Evolutionary conservation across 2,888 invertebrate genomes (phyloP).

Genomic region (Drosophila setosimentum): DNA sequence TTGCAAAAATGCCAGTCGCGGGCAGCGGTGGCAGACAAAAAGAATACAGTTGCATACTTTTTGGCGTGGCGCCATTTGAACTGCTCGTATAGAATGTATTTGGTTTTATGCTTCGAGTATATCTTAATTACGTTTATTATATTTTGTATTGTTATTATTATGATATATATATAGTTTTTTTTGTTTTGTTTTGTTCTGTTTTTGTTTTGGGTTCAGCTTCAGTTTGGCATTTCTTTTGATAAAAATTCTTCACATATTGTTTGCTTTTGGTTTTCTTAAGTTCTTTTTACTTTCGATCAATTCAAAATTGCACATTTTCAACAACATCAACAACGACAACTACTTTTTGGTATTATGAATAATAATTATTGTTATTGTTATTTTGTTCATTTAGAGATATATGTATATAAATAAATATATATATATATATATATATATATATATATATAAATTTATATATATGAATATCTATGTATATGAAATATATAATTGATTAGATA

Average conservation of each 20-base stretch:
- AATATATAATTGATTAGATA: conserved; percentile 29
- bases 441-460: conserved; percentile 16
- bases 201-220: conserved; percentile 59
- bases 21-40: conserved; percentile 52
- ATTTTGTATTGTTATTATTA: conserved; percentile 7
- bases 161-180: conserved; percentile 20
- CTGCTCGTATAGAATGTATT: conserved; percentile 36
- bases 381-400: conserved; percentile 57
- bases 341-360: conserved; percentile 81
- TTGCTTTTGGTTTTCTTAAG: conserved; percentile 41
- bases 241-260: conserved; percentile 60
- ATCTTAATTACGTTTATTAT: conserved; percentile 40
- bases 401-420: conserved; percentile 30
- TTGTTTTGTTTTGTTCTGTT: conserved; percentile 42
- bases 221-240: conserved; percentile 63
- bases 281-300: conserved; percentile 72
- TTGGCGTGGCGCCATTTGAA: conserved; percentile 41
- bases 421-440: conserved; percentile 38
- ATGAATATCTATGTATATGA: conserved; percentile 15
- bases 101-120: conserved; percentile 50
- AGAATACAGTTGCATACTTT: conserved; percentile 52
- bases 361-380: conserved; percentile 73
- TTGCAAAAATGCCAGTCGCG: conserved; percentile 61
- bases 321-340: conserved; percentile 85
- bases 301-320: conserved; percentile 84